phyloP scores from a whole-genome alignment of 1,140 invertebrate genomes.

The Brachionus sp. region DNA sequence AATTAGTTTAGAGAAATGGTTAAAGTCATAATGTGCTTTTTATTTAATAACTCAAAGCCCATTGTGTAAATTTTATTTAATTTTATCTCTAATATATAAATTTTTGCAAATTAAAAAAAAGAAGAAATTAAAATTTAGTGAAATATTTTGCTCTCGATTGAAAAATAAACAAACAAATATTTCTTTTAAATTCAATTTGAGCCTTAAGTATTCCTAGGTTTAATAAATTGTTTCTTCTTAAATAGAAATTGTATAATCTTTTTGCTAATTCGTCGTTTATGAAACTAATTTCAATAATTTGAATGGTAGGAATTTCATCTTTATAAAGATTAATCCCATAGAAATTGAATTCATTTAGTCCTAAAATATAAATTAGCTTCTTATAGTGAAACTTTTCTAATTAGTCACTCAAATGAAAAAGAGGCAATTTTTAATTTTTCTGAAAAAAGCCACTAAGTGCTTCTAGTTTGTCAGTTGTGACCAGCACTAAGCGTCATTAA shows the following conservation, averaged over 20 bases:
- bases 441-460: neutral
- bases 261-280: conserved; percentile 18
- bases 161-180: conserved; percentile 7
- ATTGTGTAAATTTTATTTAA: neutral
- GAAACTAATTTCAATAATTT: conserved; percentile 24
- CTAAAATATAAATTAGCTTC: conserved; percentile 34
- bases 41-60: neutral
- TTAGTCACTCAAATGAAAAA: neutral
- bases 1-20: neutral
- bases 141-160: neutral
- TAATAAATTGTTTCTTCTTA: neutral
- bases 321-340: conserved; percentile 8
- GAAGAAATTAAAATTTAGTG: neutral
- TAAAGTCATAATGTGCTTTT: neutral
- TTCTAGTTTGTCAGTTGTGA: conserved; percentile 6
- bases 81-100: neutral
- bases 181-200: conserved; percentile 9
- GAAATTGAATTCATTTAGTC: neutral
- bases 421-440: conserved; percentile 18
- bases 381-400: neutral
- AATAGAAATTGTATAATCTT: conserved; percentile 5
- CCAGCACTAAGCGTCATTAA: neutral
- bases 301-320: conserved; percentile 8
- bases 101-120: neutral
- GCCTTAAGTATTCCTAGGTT: neutral